phyloP scores from a whole-genome alignment of 2,113 vertebrate species.

The Sturnus vulgaris region DNA sequence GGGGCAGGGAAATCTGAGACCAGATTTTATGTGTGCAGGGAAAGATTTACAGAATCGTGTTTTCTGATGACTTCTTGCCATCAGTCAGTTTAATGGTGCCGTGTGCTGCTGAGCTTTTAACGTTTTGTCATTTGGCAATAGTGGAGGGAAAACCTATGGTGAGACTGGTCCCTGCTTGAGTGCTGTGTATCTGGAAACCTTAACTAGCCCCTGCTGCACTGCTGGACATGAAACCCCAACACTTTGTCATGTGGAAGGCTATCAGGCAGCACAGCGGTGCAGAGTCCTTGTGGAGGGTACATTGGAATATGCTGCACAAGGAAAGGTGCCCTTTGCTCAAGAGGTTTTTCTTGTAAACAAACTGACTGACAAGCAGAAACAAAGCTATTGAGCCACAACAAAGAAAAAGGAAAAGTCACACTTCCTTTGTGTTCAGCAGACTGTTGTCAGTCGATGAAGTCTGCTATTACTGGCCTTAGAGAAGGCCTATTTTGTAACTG shows the following conservation, averaged over 20 bases:
- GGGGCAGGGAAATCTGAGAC: neutral
- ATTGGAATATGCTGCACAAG: neutral
- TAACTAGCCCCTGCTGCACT: neutral
- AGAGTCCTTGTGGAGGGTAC: neutral
- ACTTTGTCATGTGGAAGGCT: neutral
- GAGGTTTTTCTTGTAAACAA: neutral
- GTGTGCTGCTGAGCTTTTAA: neutral
- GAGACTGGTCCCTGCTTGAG: neutral
- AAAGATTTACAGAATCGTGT: neutral
- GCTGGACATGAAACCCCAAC: neutral
- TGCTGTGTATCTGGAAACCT: neutral
- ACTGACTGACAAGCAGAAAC: neutral
- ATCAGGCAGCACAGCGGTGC: fast-evolving
- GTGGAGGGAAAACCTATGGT: neutral
- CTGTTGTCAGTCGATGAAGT: neutral
- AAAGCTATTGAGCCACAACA: neutral
- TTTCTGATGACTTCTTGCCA: constrained; percentile 28
- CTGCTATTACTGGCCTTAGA: neutral
- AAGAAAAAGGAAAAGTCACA: constrained; percentile 35
- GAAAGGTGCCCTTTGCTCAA: neutral
- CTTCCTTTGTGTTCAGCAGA: neutral
- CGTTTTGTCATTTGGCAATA: neutral
- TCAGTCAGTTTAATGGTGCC: constrained; percentile 47
- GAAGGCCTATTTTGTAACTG: neutral
- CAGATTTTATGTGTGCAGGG: neutral